phyloP scores from a whole-genome alignment of 1,140 invertebrate genomes.

The Temnothorax longispinosus region DNA sequence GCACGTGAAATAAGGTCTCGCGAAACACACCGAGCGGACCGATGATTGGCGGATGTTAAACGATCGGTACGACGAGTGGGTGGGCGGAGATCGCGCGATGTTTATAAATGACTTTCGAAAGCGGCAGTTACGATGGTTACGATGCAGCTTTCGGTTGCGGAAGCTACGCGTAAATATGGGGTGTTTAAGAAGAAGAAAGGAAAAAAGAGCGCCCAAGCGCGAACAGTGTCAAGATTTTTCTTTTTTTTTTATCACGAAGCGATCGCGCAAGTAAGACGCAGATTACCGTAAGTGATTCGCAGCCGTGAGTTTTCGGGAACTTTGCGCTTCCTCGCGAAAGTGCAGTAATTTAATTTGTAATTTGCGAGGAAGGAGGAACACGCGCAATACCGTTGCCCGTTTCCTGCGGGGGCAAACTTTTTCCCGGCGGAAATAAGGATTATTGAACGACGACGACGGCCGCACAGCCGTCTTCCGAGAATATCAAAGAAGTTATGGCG shows the following conservation, averaged over 20 bases:
- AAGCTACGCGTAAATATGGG: slow-evolving; percentile 17
- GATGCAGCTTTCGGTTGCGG: slow-evolving; percentile 2
- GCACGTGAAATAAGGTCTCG: slow-evolving; percentile 49
- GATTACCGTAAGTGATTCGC: slow-evolving; percentile 37
- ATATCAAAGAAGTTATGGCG: slow-evolving; percentile 59
- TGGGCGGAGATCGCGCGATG: slow-evolving; percentile 47
- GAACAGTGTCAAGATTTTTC: too few species aligned
- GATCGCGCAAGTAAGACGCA: background rate
- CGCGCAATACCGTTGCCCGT: background rate
- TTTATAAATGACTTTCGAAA: slow-evolving; percentile 48
- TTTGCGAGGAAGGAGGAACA: slow-evolving; percentile 30
- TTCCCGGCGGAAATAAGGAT: slow-evolving; percentile 32
- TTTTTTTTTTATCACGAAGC: background rate
- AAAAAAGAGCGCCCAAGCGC: background rate
- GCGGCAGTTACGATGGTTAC: background rate
- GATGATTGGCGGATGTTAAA: slow-evolving; percentile 55
- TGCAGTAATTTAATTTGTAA: slow-evolving; percentile 42
- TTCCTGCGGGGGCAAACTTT: slow-evolving; percentile 6
- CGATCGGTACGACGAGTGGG: slow-evolving; percentile 42
- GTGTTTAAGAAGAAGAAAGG: background rate
- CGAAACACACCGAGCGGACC: slow-evolving; percentile 29
- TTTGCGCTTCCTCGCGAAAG: background rate
- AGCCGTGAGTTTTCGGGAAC: slow-evolving; percentile 33
- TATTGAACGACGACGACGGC: slow-evolving; percentile 50
- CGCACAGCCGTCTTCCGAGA: slow-evolving; percentile 28